Conservation (phyloP, 1,140 invertebrate genomes). For the Pinna nobilis region DNA sequence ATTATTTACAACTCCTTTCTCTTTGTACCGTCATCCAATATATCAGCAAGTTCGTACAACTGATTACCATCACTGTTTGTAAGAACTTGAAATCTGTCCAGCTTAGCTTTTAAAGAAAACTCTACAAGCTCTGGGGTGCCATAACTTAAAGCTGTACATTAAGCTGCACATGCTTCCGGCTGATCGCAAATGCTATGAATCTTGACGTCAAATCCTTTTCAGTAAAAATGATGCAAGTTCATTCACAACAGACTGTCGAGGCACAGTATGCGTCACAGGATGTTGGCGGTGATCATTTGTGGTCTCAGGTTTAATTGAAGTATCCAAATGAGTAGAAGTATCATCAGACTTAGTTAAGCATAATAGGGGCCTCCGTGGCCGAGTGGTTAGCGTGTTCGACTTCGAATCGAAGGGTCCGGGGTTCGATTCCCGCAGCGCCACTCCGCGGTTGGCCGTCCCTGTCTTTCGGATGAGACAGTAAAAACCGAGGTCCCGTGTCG, state of each 20-base stretch:
- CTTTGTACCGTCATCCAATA: conserved; percentile 22
- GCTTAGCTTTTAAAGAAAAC: conserved; percentile 32
- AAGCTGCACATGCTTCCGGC: conserved; percentile 21
- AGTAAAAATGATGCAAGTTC: conserved; percentile 27
- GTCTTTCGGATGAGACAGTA: too few relatives aligned
- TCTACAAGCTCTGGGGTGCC: conserved; percentile 43
- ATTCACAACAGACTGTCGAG: background rate
- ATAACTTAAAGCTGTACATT: conserved; percentile 34
- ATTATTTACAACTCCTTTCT: too few relatives aligned
- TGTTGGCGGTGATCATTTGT: background rate
- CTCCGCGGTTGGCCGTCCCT: too few relatives aligned
- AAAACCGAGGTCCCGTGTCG: too few relatives aligned
- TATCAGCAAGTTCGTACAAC: conserved; percentile 19
- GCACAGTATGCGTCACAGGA: background rate
- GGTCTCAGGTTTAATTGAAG: background rate
- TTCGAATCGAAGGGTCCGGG: too few relatives aligned
- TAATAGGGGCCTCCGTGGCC: background rate
- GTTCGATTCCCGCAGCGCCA: too few relatives aligned
- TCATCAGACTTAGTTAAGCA: background rate
- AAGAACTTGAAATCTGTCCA: conserved; percentile 27
- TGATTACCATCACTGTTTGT: conserved; percentile 23
- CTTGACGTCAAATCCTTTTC: conserved; percentile 20
- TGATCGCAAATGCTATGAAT: conserved; percentile 21
- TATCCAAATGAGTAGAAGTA: too few relatives aligned
- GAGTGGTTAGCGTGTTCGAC: background rate